Evolutionary conservation across 1,140 invertebrate species (phyloP).

Genomic region (Gonioctena quinquepunctata): DNA sequence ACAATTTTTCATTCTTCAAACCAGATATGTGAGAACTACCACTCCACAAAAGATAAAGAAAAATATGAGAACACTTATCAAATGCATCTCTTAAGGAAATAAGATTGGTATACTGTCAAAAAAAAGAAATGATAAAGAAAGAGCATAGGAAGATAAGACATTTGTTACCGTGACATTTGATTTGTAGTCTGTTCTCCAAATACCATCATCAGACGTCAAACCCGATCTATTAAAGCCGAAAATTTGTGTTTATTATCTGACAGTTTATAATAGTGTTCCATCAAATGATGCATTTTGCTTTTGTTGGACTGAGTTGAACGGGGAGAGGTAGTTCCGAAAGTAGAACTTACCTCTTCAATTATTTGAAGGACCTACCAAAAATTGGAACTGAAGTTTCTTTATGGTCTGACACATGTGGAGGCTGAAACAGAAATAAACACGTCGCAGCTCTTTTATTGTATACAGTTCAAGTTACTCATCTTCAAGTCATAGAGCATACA

Average conservation of each 20-base stretch:
- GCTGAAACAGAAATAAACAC: constrained; percentile 25
- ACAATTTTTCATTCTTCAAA: too few relatives aligned
- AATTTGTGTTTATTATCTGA: neutral
- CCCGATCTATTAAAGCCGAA: neutral
- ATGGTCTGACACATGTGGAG: constrained; percentile 16
- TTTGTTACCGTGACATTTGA: constrained; percentile 2
- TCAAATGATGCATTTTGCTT: constrained; percentile 8
- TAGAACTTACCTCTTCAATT: constrained; percentile 11
- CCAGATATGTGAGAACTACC: too few relatives aligned
- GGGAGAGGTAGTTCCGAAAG: constrained; percentile 9
- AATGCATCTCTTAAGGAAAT: too few relatives aligned
- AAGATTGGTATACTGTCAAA: constrained; percentile 5
- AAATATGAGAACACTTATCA: too few relatives aligned
- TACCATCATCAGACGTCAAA: neutral
- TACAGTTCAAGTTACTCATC: constrained; percentile 14
- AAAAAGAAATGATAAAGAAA: neutral
- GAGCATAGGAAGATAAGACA: neutral
- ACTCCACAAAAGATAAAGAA: too few relatives aligned
- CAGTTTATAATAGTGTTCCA: neutral
- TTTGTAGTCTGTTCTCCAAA: constrained; percentile 5
- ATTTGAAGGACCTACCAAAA: constrained; percentile 19
- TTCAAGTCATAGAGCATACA: constrained; percentile 41
- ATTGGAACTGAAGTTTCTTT: neutral
- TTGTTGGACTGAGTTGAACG: constrained; percentile 1
- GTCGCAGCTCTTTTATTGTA: constrained; percentile 20